A percentile compares a stretch with the other conserved stretches of the same genome.
Conservation (phyloP, 2,888 invertebrate species). For the Epinotia brunnichana region DNA sequence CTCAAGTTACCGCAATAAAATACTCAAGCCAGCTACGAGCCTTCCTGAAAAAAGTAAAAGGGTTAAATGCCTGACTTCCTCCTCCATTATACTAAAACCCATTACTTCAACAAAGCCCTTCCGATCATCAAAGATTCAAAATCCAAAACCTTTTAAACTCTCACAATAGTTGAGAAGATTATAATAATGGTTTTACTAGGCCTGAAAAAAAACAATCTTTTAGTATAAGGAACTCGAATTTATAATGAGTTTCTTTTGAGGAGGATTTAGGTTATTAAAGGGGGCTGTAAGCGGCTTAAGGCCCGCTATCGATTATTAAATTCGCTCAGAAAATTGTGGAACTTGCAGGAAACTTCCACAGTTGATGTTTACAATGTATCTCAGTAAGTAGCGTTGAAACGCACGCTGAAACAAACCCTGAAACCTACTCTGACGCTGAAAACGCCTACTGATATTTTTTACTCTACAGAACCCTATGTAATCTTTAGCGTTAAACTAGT, state of each 20-base stretch:
- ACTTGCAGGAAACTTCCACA: background rate
- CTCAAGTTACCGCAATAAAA: background rate
- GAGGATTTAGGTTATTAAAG: conserved; percentile 26
- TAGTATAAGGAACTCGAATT: conserved; percentile 33
- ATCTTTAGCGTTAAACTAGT: too few species aligned
- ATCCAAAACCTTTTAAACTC: conserved; percentile 25
- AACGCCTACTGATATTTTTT: too few species aligned
- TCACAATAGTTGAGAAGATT: conserved; percentile 36
- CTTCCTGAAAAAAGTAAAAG: conserved; percentile 7
- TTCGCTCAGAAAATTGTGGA: background rate
- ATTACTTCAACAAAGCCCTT: conserved; percentile 22
- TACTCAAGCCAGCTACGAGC: background rate
- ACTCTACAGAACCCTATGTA: too few species aligned
- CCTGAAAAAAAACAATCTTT: conserved; percentile 34
- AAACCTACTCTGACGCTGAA: too few species aligned
- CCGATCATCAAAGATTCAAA: conserved; percentile 36
- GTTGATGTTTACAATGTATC: background rate
- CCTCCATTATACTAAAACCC: conserved; percentile 4
- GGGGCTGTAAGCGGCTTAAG: conserved; percentile 30
- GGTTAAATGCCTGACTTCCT: background rate
- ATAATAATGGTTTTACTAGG: conserved; percentile 27
- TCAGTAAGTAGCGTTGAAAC: background rate
- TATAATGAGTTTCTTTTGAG: conserved; percentile 43
- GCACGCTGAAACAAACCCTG: too few species aligned
- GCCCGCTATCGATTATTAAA: conserved; percentile 29